Evolutionary conservation across 1,140 invertebrate species (phyloP).

Genomic region (Sitophilus oryzae): DNA sequence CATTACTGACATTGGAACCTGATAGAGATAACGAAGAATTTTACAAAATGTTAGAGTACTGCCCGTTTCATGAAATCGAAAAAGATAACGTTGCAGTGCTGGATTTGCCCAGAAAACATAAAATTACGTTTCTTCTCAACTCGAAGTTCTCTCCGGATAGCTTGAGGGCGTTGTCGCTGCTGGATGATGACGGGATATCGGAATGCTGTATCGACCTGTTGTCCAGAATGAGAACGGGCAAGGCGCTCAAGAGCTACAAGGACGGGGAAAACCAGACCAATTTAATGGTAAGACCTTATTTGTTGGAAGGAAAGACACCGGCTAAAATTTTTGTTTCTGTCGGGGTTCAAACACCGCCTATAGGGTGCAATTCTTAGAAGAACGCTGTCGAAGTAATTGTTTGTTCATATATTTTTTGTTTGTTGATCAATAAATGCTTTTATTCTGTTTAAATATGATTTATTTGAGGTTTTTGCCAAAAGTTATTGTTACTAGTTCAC

Average conservation of each 20-base stretch:
- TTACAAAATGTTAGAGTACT: constrained; percentile 22
- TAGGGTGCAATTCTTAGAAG: neutral
- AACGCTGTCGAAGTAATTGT: too few species aligned
- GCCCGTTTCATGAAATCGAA: constrained; percentile 26
- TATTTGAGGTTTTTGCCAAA: too few species aligned
- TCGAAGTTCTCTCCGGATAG: neutral
- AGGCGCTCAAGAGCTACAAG: neutral
- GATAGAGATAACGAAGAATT: constrained; percentile 20
- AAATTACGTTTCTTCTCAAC: constrained; percentile 12
- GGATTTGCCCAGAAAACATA: constrained; percentile 24
- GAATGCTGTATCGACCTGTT: constrained; percentile 21
- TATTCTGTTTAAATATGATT: too few species aligned
- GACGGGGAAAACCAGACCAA: constrained; percentile 24
- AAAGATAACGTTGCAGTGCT: constrained; percentile 18
- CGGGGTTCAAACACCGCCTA: constrained; percentile 8
- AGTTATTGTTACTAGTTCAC: too few species aligned
- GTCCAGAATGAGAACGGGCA: neutral
- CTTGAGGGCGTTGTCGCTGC: constrained; percentile 4
- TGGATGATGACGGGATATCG: constrained; percentile 27
- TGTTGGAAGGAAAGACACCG: constrained; percentile 19
- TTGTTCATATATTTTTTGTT: too few species aligned
- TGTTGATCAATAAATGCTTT: too few species aligned
- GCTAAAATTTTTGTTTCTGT: constrained; percentile 15
- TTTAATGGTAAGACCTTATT: constrained; percentile 22
- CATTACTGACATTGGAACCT: constrained; percentile 20